Conservation (phyloP, 2,113 vertebrate species). For the Bos javanicus region DNA sequence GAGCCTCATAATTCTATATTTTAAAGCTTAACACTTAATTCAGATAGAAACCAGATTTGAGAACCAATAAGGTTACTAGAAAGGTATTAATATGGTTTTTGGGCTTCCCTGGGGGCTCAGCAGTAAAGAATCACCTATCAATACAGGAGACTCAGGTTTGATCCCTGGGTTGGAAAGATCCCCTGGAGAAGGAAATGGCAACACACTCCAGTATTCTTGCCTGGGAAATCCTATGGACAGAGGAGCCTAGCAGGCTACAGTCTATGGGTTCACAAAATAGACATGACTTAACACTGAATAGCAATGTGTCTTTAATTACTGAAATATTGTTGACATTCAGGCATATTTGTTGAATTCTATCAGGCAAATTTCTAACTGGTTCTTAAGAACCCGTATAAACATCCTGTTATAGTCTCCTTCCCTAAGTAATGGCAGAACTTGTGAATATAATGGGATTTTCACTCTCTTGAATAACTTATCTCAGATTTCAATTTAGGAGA, state of each 20-base stretch:
- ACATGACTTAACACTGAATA: background rate
- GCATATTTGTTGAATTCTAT: background rate
- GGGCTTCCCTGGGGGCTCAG: background rate
- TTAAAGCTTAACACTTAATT: background rate
- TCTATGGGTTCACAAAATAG: background rate
- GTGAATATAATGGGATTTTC: background rate
- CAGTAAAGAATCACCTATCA: background rate
- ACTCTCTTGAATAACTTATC: background rate
- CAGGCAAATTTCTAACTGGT: background rate
- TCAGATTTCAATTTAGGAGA: background rate
- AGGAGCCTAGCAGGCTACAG: background rate
- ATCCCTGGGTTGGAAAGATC: background rate
- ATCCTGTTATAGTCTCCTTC: rapidly evolving
- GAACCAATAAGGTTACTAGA: background rate
- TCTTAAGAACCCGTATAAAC: rapidly evolving
- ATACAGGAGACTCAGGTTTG: background rate
- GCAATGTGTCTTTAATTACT: background rate
- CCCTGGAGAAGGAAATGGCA: background rate
- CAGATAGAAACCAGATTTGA: background rate
- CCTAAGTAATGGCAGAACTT: background rate
- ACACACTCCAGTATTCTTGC: background rate
- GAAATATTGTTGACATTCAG: background rate
- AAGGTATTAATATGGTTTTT: background rate
- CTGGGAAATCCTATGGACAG: background rate
- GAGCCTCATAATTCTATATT: background rate